Evolutionary conservation across 2,888 invertebrate species (phyloP).

Genomic region (Sinopyrophorus schimmeli): DNA sequence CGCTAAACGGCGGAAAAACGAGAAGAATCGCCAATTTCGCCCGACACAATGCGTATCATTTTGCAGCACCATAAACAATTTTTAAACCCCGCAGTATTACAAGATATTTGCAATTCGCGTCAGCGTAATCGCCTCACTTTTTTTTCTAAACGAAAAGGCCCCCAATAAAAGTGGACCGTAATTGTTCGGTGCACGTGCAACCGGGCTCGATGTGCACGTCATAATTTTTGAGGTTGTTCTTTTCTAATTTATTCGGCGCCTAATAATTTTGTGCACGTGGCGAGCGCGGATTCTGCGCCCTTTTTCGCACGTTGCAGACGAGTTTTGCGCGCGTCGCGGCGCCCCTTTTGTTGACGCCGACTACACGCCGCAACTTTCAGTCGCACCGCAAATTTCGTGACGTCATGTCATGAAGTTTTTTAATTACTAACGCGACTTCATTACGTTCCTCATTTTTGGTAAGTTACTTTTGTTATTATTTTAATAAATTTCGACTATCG

Average conservation of each 20-base stretch:
- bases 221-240: too few relatives aligned
- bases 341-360: constrained; percentile 11
- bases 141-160: too few relatives aligned
- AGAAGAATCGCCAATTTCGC: too few relatives aligned
- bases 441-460: constrained; percentile 7
- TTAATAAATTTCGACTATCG: not conserved
- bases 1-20: too few relatives aligned
- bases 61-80: constrained; percentile 1
- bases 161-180: too few relatives aligned
- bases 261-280: constrained; percentile 19
- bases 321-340: constrained; percentile 21
- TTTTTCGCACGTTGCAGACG: constrained; percentile 11
- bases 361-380: constrained; percentile 21
- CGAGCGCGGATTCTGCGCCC: constrained; percentile 10
- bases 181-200: too few relatives aligned
- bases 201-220: too few relatives aligned
- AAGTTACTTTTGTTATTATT: not conserved
- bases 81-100: not conserved
- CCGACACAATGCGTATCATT: too few relatives aligned
- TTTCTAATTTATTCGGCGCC: too few relatives aligned
- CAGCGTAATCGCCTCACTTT: not conserved
- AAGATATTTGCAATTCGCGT: constrained; percentile 2
- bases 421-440: not conserved
- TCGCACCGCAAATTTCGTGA: constrained; percentile 24
- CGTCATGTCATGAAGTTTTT: constrained; percentile 25